Conservation (phyloP, 2,888 invertebrate genomes). For the Rotaria socialis region DNA sequence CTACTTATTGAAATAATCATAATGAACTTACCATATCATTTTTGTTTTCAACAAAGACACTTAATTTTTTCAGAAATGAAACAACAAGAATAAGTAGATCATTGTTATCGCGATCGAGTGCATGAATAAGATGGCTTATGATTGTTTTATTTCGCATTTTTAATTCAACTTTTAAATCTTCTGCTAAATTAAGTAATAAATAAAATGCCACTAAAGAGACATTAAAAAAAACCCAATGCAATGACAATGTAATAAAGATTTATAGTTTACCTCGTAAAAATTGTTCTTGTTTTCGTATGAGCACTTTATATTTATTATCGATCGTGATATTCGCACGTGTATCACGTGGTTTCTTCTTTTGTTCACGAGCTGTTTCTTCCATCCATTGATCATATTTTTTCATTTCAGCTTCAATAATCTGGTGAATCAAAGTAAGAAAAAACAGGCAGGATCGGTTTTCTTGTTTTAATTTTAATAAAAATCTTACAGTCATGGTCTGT, state of each 20-base stretch:
- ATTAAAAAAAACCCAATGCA: conserved; percentile 35
- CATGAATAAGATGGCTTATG: conserved; percentile 77
- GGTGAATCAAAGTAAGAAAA: conserved; percentile 61
- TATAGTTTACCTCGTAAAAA: conserved; percentile 67
- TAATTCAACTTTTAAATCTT: conserved; percentile 87
- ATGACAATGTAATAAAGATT: background rate
- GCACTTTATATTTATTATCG: conserved; percentile 70
- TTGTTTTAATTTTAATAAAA: no score
- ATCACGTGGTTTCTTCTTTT: conserved; percentile 47
- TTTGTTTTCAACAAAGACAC: conserved; percentile 88
- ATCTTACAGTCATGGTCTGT: conserved; percentile 38
- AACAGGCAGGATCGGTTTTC: background rate
- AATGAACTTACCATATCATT: conserved; percentile 71
- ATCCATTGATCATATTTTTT: conserved; percentile 86
- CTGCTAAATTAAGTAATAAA: conserved; percentile 85
- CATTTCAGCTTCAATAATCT: conserved; percentile 88
- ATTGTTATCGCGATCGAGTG: conserved; percentile 80
- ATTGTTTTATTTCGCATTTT: conserved; percentile 93
- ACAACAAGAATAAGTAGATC: conserved; percentile 82
- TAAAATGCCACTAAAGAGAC: conserved; percentile 78
- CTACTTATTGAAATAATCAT: conserved; percentile 5
- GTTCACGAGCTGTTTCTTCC: conserved; percentile 59
- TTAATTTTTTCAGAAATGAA: conserved; percentile 88
- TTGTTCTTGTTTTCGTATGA: conserved; percentile 88
- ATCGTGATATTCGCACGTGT: conserved; percentile 66